A percentile compares a stretch with the other conserved stretches of the same genome.
phyloP scores from a whole-genome alignment of 2,797 vertebrate genomes.

The Poliocrania exsul region DNA sequence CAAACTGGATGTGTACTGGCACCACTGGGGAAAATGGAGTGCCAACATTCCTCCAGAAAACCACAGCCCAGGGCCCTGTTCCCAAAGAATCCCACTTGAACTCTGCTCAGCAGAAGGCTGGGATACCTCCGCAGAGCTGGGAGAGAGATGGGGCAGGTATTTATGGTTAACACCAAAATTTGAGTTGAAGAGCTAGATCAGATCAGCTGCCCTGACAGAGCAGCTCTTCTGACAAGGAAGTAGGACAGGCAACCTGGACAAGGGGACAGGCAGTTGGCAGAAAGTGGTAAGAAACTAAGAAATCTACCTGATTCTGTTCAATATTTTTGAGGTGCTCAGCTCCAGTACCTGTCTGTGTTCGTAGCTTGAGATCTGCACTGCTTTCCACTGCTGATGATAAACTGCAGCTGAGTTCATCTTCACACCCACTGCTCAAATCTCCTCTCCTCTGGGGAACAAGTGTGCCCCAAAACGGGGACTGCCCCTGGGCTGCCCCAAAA shows the following conservation, averaged over 20 bases:
- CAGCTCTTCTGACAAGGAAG: background rate
- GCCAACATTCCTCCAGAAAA: background rate
- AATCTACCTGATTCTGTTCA: background rate
- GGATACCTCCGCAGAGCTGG: background rate
- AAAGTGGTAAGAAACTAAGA: background rate
- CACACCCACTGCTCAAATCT: background rate
- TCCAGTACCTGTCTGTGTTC: background rate
- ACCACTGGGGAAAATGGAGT: rapidly evolving
- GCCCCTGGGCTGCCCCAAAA: rapidly evolving
- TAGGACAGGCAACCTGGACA: background rate
- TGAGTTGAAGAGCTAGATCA: background rate
- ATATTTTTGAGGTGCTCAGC: rapidly evolving
- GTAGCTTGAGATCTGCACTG: background rate
- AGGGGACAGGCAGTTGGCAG: background rate
- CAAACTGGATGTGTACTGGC: background rate
- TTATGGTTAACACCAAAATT: background rate
- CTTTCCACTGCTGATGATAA: background rate
- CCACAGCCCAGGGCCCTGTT: background rate
- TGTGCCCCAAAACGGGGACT: background rate
- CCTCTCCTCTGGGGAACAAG: background rate
- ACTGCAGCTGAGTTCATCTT: background rate
- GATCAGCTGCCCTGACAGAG: background rate
- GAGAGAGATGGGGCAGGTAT: rapidly evolving
- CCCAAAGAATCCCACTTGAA: background rate
- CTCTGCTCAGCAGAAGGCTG: background rate